Evolutionary conservation across 1,140 invertebrate genomes (phyloP), one percentile per base, ranked within the genome.

Genomic region (Leptinotarsa texana): DNA sequence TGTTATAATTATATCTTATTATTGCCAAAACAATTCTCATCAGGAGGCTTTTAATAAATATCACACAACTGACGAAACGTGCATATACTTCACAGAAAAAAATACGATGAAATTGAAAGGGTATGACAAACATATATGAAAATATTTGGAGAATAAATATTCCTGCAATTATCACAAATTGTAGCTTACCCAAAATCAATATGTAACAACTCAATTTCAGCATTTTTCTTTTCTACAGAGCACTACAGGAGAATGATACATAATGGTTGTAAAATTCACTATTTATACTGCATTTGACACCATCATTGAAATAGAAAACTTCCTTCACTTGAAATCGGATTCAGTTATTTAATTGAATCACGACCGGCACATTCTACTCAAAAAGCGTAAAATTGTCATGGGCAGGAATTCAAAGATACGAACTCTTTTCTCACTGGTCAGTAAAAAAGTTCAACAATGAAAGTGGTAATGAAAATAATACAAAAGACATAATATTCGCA

Each of bases 351-450:
- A 42, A 42, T 42, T 42, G 8, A 42, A 57, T 57, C 51, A 57
- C n/a, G 51, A 57, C 51, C 51, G 51, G 6, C 51, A 57, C n/a
- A 57, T 57, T 57, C n/a, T 57, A 18, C 15, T 57, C 51, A 18
- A 57, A 18, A 57, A 57, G 51, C 51, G n/a, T 57, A 18, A 57
- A 57, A 57, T 57, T 57, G 51, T 57, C 51, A 57, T 57, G 51
- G 15, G 51, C 51, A 57, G 33, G 33, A 42, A 42, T 42, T 42
- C 33, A 42, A 42, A 42, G 33, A 42, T 42, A 42, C 33, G 1
- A 42, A 42, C 33, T 42, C 33, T 42, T 11, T 11, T 42, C 33
- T 42, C 3, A 42, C 33, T 42, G 8, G 4, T 42, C 33, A 42
- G 33, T 11, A 42, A 42, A 42, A 33, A 42, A 42, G 33, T 42